Evolutionary conservation across 2,113 vertebrate species (phyloP), one percentile per base, ranked within the genome.

Genomic region (Hemichromis elongatus): DNA sequence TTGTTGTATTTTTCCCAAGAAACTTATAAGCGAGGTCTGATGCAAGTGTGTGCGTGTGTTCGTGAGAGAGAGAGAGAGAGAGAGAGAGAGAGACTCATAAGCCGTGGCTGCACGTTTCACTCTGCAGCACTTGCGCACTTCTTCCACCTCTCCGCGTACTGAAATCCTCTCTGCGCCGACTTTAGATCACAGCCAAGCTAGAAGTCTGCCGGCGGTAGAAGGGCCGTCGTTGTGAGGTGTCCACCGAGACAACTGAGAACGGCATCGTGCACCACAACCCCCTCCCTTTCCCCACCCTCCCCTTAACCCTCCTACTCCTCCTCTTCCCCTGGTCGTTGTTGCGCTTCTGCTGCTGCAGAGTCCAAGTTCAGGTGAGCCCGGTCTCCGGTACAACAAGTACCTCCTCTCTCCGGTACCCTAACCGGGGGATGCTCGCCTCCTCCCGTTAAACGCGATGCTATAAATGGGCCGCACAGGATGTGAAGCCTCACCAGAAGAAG

Each of bases 401-500:
- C 55, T 33, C 77, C 16, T 18, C 28, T 37, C 33, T 37, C 68
- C 57, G 70, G 83, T 8, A 50, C 77, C 50, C 18, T 26, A 12
- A 40, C 73, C 79, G 84, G 83, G 24, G 42, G 81, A 90, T 86
- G 93, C 82, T 84, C 5, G 33, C 82, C 55, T 81, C 84, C 57
- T 92, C 86, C 91, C 88, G 87, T 16, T 93, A 79, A 88, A 95
- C 92, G 95, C 94, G 93, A 95, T 84, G 91, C 79, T 88, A 78
- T 94, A 94, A 89, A 91, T 92, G 92, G 91, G 94, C 89, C 93
- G 87, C 70, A 85, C 94, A 93, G 94, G 93, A 95, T 95, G 96
- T 95, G 91, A 96, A 95, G 92, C 84, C 79, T 85, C 91, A 88
- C 82, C 70, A 88, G 86, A 90, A 96, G 90, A 93, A 95, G 94